Evolutionary conservation across 2,888 invertebrate genomes (phyloP), one percentile per base, ranked within the genome.

Genomic region (Calliphora vomitoria): DNA sequence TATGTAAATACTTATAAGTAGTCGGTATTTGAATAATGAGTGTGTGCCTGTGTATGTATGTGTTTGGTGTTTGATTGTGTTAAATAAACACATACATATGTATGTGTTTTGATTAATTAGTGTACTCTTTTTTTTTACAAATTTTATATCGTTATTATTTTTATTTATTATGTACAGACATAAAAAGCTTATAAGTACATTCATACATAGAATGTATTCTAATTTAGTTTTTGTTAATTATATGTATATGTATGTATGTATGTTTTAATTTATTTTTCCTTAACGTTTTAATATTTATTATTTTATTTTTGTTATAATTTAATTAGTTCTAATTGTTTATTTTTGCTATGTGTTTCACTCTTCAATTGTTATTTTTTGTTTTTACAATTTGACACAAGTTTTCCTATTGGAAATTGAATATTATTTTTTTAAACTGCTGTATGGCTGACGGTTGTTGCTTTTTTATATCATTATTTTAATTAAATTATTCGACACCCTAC

Each of bases 381-480:
- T 80, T 87, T 85, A 87, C 87, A 85, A 82, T 87, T 85, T 69
- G 85, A 87, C 84, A 85, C 66, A 68, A 55, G 69, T 82, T 69
- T 85, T 71, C 31, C 15, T 20, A 31, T n/a, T 44, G 18, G 47
- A 60, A 75, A 60, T 76, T 55, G 41, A 18, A 71, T n/a, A 80
- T 31, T 44, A n/a, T 64, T 55, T 15, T 71, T 47, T 66, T 72
- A 20, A 62, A 55, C 47, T 68, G 8, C 72, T 71, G 53, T 68
- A 53, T 79, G 68, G 20, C 68, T 78, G 74, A 68, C 76, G 72
- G 71, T 81, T 50, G 31, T 69, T 69, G 18, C 3, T 31, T 35
- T 60, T 35, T 44, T 35, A 5, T 3, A 5, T 3, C 35, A 1
- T n/a, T 68, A 20, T 47, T 20, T 74, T 69, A 15, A 68, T 71